These are phyloP conservation scores for Papilio glaucus DNA, from an alignment of 1,140 invertebrate genomes.

Conservation along the genomic window DNA sequence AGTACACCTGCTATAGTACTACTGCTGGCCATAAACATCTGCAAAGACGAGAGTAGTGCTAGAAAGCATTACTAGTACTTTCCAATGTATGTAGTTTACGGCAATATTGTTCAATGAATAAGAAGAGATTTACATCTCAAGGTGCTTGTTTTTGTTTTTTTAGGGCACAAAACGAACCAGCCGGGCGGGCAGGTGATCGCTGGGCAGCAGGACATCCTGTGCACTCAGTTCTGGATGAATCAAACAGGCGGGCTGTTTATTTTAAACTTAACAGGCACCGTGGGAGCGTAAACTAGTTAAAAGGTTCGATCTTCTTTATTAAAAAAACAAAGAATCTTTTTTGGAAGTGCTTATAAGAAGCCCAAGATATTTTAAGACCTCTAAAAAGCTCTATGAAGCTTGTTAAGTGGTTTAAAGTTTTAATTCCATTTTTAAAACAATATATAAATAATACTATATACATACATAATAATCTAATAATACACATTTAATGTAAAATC, in stretches of 20 bases:
- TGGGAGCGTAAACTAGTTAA: conserved; percentile 15
- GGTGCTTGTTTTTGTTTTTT: conserved; percentile 7
- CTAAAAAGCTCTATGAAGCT: too few relatives aligned
- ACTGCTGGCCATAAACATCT: too few relatives aligned
- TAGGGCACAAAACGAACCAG: background rate
- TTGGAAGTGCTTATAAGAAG: background rate
- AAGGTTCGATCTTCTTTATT: background rate
- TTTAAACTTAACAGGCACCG: background rate
- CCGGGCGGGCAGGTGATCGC: background rate
- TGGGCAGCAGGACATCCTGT: conserved; percentile 1
- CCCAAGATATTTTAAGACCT: too few relatives aligned
- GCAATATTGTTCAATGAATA: background rate
- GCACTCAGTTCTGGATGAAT: conserved; percentile 10
- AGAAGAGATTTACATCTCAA: background rate
- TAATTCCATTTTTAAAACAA: too few relatives aligned
- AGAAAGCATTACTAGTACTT: too few relatives aligned
- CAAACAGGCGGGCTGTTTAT: background rate
- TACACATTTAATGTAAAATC: too few relatives aligned
- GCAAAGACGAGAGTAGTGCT: too few relatives aligned
- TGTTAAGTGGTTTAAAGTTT: too few relatives aligned
- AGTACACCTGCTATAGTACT: too few relatives aligned
- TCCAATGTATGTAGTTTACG: too few relatives aligned
- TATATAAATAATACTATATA: too few relatives aligned
- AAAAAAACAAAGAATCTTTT: background rate
- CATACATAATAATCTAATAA: too few relatives aligned